Conservation (phyloP, 2,113 vertebrate genomes). For the Madoqua kirkii region DNA sequence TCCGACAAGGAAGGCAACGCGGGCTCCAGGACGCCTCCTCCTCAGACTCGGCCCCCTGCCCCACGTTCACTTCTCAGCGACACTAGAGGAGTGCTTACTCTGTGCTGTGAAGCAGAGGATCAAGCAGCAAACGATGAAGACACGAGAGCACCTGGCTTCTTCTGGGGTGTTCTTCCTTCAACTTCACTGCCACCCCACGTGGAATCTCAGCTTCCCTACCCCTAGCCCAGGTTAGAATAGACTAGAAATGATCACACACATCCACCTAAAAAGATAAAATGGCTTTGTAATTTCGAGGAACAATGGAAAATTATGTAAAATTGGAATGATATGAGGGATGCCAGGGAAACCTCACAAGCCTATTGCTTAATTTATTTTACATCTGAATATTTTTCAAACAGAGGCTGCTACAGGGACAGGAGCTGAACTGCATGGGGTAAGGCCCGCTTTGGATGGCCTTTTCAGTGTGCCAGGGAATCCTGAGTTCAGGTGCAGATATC, state of each 20-base stretch:
- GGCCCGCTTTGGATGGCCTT: background rate
- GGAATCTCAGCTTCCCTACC: background rate
- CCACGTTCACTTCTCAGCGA: background rate
- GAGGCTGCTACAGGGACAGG: background rate
- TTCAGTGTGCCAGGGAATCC: constrained; percentile 32
- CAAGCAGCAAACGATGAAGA: background rate
- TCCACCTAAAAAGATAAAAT: background rate
- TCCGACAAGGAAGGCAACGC: background rate
- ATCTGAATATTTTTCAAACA: background rate
- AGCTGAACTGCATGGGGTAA: background rate
- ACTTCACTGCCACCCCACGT: no score
- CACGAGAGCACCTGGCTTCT: fast-evolving
- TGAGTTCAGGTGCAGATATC: constrained; percentile 50
- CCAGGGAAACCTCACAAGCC: background rate
- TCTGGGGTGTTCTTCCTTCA: background rate
- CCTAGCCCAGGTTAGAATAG: background rate
- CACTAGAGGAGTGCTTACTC: background rate
- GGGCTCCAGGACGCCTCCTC: background rate
- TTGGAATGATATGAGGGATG: background rate
- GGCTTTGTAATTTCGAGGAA: background rate
- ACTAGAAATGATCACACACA: background rate
- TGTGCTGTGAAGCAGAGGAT: background rate
- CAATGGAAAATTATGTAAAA: background rate
- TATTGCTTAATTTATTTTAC: background rate
- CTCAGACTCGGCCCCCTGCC: no score